Evolutionary conservation across 2,113 vertebrate genomes (phyloP), one percentile per base, ranked within the genome.

Genomic region (Lota lota): DNA sequence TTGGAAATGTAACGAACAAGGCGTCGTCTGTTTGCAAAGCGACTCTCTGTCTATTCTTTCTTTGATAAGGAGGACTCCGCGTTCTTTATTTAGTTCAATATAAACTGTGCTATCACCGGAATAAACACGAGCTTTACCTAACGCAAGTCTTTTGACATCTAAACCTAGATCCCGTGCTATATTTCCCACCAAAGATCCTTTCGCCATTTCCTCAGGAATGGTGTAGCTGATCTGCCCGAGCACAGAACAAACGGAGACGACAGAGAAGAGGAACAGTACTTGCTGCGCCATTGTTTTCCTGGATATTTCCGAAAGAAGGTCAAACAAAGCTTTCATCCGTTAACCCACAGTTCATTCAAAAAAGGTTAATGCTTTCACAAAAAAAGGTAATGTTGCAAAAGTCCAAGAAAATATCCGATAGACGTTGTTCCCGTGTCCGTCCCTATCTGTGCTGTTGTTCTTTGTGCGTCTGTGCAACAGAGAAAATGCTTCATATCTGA

Each of bases 1-100:
- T 63, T 94, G 91, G 61, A 93, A 92, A 77, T 89, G 82, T 73
- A 81, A 75, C 66, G 86, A 71, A 50, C 93, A 94, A 24, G 89
- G 88, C 22, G 89, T 83, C 0, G 67, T 73, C 65, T 89, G 81
- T 50, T 86, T 82, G 8, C 94, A 95, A 10, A 94, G 76, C 0
- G 61, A 16, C 61, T 95, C 94, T 22, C 94, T 62, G 74, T 95
- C 93, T 61, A 95, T 88, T 69, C 82, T 93, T 20, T 91, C 87
- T 62, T 87, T 92, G 17, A 94, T 66, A 1, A 85, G 56, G 64
- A 94, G 83, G 61, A 88, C 74, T 64, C 79, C 87, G 0, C 71
- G 90, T 1, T 82, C 75, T 69, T 75, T 79, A 20, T 90, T 79
- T 20, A 93, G 79, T 61, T 88, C 83, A 19, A 93, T 82, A 67